A percentile compares a stretch with the other conserved stretches of the same genome.
Conservation (phyloP, 2,113 vertebrate genomes). For the Thermophis baileyi region DNA sequence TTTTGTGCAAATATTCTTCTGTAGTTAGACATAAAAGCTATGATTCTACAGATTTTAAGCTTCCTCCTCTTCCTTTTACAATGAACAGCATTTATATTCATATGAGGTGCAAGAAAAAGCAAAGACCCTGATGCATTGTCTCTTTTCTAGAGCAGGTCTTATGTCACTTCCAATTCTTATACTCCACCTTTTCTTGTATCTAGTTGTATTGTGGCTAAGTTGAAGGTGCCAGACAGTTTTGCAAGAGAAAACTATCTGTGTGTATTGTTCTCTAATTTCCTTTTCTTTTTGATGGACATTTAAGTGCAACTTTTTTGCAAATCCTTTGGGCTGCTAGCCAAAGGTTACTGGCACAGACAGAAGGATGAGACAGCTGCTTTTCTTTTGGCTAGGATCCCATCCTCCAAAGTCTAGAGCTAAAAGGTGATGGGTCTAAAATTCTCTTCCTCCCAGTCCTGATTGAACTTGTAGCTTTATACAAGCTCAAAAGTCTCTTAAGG, state of each 20-base stretch:
- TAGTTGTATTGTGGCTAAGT: not conserved
- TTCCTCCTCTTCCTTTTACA: not conserved
- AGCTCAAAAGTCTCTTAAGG: not conserved
- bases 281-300: not conserved
- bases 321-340: not conserved
- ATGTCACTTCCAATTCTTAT: not conserved
- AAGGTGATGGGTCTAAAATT: not conserved
- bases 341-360: not conserved
- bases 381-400: not conserved
- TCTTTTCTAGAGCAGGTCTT: not conserved
- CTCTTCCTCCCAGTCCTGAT: not conserved
- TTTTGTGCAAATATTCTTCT: conserved; percentile 13
- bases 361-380: not conserved
- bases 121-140: not conserved
- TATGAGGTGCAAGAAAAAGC: accelerated
- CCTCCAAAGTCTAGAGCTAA: not conserved
- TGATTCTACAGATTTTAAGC: conserved; percentile 12
- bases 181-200: not conserved
- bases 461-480: not conserved
- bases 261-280: not conserved
- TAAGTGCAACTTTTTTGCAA: too few species aligned
- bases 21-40: conserved; percentile 5
- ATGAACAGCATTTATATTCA: not conserved
- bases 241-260: not conserved
- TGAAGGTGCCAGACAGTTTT: not conserved